Percentiles rank a stretch among this genome's conserved stretches.
Conservation (phyloP, 2,888 invertebrate genomes). For the Platycnemis pennipes region DNA sequence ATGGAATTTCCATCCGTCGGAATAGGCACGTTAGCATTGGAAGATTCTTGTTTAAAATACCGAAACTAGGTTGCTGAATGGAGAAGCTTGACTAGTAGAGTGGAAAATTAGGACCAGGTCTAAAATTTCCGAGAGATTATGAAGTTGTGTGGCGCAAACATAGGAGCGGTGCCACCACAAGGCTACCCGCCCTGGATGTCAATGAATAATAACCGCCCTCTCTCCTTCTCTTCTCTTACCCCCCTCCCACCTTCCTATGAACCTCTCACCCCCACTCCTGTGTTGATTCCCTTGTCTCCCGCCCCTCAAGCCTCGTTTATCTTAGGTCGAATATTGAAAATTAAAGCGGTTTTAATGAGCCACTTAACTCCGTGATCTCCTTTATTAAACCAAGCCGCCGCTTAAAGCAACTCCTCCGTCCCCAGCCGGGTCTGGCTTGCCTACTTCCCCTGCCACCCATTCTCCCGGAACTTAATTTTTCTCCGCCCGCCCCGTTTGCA, state of each 20-base stretch:
- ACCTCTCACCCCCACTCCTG: not conserved
- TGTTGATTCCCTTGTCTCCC: not conserved
- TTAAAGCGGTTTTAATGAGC: constrained; percentile 66
- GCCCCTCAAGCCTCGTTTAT: constrained; percentile 25
- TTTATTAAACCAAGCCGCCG: constrained; percentile 56
- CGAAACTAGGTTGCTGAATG: not conserved
- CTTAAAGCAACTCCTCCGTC: constrained; percentile 20
- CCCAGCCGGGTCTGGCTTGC: not conserved
- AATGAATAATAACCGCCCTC: not conserved
- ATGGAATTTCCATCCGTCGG: too few species aligned
- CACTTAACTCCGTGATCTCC: constrained; percentile 52
- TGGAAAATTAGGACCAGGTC: not conserved
- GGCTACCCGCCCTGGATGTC: not conserved
- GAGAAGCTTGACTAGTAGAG: not conserved
- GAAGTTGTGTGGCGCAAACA: not conserved
- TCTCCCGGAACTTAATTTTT: too few species aligned
- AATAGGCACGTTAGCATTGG: too few species aligned
- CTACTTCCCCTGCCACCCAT: not conserved
- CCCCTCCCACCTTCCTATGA: not conserved
- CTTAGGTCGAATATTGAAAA: constrained; percentile 59
- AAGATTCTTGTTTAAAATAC: not conserved
- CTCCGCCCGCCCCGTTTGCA: not conserved
- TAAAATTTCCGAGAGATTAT: not conserved
- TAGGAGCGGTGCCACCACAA: not conserved
- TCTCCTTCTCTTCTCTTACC: not conserved